Percentiles rank a stretch among this genome's conserved stretches.
phyloP scores from a whole-genome alignment of 2,113 vertebrate genomes.

The Sturnus vulgaris region DNA sequence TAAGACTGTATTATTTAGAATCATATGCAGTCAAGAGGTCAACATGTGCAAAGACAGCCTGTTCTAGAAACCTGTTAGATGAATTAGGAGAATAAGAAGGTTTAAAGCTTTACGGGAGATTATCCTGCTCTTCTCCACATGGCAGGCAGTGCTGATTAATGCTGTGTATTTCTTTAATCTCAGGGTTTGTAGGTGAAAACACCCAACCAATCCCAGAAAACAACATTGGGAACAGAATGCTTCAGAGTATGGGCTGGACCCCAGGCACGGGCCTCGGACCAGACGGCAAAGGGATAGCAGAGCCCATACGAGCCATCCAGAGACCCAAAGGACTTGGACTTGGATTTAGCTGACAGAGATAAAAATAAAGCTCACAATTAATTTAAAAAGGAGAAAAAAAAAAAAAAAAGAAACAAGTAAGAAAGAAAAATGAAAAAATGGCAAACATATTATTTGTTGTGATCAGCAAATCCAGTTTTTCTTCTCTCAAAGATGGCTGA shows the following conservation, averaged over 20 bases:
- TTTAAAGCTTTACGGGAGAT: constrained; percentile 64
- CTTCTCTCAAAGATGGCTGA: constrained; percentile 28
- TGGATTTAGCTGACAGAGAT: constrained; percentile 86
- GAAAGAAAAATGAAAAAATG: background rate
- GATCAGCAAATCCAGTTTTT: background rate
- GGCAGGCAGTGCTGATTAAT: constrained; percentile 41
- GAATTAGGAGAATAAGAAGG: constrained; percentile 69
- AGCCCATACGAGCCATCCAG: constrained; percentile 88
- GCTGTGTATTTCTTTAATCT: constrained; percentile 60
- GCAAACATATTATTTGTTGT: background rate
- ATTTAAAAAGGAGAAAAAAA: background rate
- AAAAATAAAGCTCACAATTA: background rate
- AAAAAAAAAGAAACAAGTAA: background rate
- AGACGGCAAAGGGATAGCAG: constrained; percentile 89
- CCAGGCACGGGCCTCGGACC: constrained; percentile 91
- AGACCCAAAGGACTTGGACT: constrained; percentile 92
- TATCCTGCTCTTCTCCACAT: constrained; percentile 45
- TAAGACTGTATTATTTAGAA: background rate
- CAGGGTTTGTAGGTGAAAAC: constrained; percentile 88
- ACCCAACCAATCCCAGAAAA: constrained; percentile 86
- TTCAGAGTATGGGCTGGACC: constrained; percentile 95
- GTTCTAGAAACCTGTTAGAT: constrained; percentile 63
- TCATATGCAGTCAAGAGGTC: constrained; percentile 30
- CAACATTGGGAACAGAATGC: constrained; percentile 92
- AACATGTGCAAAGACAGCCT: constrained; percentile 53